Evolutionary conservation across 1,140 invertebrate species (phyloP).

Genomic region (Sycophila sp.): DNA sequence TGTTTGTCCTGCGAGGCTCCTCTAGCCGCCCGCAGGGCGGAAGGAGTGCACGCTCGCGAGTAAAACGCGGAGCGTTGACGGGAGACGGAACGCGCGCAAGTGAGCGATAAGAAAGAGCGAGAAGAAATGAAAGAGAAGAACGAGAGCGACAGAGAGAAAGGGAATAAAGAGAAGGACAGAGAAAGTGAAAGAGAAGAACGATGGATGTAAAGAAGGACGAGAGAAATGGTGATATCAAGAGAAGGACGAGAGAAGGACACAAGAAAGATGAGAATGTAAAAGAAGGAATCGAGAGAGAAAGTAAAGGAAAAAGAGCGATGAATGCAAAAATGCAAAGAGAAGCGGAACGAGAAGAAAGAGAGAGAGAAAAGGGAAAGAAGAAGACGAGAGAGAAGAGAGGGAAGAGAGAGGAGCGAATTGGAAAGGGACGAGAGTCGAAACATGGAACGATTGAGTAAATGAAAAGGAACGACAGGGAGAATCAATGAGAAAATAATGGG

Average conservation of each 20-base stretch:
- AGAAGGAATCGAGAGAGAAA: neutral
- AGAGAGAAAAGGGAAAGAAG: neutral
- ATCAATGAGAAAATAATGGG: neutral
- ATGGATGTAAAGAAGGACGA: too few species aligned
- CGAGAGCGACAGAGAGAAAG: neutral
- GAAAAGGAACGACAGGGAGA: neutral
- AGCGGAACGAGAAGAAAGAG: neutral
- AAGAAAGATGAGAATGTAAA: too few species aligned
- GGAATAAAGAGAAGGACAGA: neutral
- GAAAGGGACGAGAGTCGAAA: slow-evolving; percentile 37
- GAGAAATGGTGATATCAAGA: too few species aligned
- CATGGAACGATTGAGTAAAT: slow-evolving; percentile 39
- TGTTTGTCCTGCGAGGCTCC: slow-evolving; percentile 11
- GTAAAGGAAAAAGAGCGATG: slow-evolving; percentile 37
- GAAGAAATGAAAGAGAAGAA: neutral
- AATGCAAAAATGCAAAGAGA: too few species aligned
- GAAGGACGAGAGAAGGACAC: too few species aligned
- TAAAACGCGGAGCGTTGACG: too few species aligned
- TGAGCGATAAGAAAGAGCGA: neutral
- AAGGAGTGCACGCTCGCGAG: too few species aligned
- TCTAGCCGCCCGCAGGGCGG: too few species aligned
- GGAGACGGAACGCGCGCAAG: too few species aligned
- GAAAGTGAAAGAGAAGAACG: neutral
- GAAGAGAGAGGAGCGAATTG: neutral
- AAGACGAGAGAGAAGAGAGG: neutral